phyloP scores from a whole-genome alignment of 1,140 invertebrate genomes.

The Thaumetopoea pityocampa region DNA sequence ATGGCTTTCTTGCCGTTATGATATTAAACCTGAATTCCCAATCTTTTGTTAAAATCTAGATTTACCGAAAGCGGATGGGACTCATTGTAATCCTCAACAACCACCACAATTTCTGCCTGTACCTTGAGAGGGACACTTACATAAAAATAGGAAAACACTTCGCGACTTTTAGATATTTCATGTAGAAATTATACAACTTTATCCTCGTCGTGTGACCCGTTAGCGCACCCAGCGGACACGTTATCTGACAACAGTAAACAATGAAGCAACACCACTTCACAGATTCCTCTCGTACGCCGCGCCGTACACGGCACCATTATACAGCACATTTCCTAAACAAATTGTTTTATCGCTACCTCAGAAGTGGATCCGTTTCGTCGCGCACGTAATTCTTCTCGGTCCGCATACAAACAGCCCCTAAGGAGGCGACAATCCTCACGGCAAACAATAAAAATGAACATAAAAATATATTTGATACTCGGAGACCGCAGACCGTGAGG shows the following conservation, averaged over 20 bases:
- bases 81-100: too few species aligned
- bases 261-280: slow-evolving; percentile 28
- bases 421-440: slow-evolving; percentile 68
- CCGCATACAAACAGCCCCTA: slow-evolving; percentile 69
- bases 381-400: slow-evolving; percentile 62
- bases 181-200: slow-evolving; percentile 32
- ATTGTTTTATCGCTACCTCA: slow-evolving; percentile 64
- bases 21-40: too few species aligned
- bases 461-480: slow-evolving; percentile 72
- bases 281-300: slow-evolving; percentile 31
- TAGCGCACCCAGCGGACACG: slow-evolving; percentile 31
- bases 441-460: slow-evolving; percentile 72
- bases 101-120: too few species aligned
- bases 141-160: slow-evolving; percentile 15
- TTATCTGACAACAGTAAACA: slow-evolving; percentile 37
- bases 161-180: slow-evolving; percentile 21
- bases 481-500: slow-evolving; percentile 43
- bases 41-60: too few species aligned
- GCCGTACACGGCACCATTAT: slow-evolving; percentile 34
- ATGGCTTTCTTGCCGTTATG: too few species aligned
- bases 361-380: slow-evolving; percentile 51
- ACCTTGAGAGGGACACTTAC: slow-evolving; percentile 7
- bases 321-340: slow-evolving; percentile 54
- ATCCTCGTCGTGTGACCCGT: slow-evolving; percentile 22
- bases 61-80: too few species aligned